Percentiles rank a stretch among this genome's conserved stretches.
Conservation (phyloP, 2,797 vertebrate genomes). For the Eulemur albifrons region DNA sequence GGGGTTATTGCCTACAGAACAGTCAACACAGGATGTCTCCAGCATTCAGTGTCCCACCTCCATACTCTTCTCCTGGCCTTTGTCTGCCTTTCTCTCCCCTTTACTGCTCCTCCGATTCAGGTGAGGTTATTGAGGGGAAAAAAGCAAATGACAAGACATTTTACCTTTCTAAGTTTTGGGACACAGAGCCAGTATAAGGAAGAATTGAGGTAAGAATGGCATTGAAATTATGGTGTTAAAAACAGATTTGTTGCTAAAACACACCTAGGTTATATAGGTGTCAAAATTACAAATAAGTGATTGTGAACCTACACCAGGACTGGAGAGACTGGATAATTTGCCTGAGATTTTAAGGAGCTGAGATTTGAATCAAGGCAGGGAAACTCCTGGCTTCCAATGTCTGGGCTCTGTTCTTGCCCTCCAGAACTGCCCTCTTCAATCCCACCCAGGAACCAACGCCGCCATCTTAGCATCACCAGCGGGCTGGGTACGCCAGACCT, state of each 20-base stretch:
- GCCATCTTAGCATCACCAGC: background rate
- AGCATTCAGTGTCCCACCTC: background rate
- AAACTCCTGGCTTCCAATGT: background rate
- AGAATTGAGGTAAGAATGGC: background rate
- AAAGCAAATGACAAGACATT: background rate
- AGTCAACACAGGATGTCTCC: background rate
- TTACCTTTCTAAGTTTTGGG: background rate
- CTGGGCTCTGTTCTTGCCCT: background rate
- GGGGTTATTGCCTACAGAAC: background rate
- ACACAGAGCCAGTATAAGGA: background rate
- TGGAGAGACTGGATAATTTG: background rate
- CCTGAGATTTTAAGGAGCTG: background rate
- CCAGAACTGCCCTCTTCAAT: background rate
- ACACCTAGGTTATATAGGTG: background rate
- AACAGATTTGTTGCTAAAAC: background rate
- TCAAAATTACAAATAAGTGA: background rate
- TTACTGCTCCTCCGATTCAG: background rate
- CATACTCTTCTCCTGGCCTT: background rate
- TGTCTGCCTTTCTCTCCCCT: background rate
- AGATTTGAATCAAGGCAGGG: background rate
- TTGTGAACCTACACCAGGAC: background rate
- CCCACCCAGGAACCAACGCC: fast-evolving
- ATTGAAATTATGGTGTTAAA: background rate
- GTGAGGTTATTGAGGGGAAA: background rate
- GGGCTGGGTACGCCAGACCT: background rate